These are phyloP conservation scores for Centruroides sculpturatus DNA, from an alignment of 1,140 invertebrate genomes.

Conservation along the genomic window DNA sequence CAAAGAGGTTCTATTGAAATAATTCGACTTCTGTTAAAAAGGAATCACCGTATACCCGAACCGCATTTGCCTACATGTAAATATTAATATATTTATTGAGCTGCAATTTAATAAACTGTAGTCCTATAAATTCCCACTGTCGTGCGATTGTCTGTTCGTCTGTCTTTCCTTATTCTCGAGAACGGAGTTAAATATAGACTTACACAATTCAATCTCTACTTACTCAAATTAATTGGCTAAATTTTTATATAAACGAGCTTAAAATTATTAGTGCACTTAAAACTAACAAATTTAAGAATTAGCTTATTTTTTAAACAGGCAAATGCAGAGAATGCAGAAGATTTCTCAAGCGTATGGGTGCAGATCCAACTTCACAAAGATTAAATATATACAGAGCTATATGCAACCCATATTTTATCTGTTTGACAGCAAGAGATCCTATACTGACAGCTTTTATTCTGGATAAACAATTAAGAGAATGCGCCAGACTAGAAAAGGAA, in stretches of 20 bases:
- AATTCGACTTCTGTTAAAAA: slow-evolving; percentile 44
- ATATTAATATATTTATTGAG: slow-evolving; percentile 37
- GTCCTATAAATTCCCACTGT: too few species aligned
- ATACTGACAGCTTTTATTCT: slow-evolving; percentile 48
- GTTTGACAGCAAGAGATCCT: slow-evolving; percentile 45
- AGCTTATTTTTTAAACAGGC: slow-evolving; percentile 15
- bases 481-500: slow-evolving; percentile 36
- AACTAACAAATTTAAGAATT: neutral
- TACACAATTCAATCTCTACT: too few species aligned
- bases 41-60: slow-evolving; percentile 36
- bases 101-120: slow-evolving; percentile 16
- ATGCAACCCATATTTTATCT: slow-evolving; percentile 48
- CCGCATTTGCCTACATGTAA: slow-evolving; percentile 46
- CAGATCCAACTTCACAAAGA: slow-evolving; percentile 34
- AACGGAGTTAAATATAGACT: too few species aligned
- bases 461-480: slow-evolving; percentile 35
- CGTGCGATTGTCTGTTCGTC: too few species aligned
- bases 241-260: too few species aligned
- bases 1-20: slow-evolving; percentile 53
- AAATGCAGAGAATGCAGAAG: slow-evolving; percentile 13
- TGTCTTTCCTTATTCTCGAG: too few species aligned
- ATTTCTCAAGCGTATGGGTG: slow-evolving; percentile 29
- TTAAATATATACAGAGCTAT: slow-evolving; percentile 43
- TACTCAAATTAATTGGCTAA: too few species aligned
- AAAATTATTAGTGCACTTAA: too few species aligned